These are phyloP conservation scores for Pseudoatta argentina DNA, from an alignment of 1,140 invertebrate genomes.

Conservation along the genomic window DNA sequence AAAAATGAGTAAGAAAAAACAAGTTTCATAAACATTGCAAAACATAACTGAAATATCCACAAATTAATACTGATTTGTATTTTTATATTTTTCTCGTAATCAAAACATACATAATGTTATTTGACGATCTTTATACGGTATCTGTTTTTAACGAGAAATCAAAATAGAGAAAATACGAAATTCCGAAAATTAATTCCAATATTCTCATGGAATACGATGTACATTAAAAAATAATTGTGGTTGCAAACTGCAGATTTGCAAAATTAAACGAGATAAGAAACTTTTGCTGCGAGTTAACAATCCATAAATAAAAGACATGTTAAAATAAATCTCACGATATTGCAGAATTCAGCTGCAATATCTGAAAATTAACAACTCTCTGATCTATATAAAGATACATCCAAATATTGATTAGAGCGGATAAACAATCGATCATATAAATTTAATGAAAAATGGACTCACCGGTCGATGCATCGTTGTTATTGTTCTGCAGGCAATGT, in stretches of 20 bases:
- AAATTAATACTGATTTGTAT: neutral
- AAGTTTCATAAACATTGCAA: neutral
- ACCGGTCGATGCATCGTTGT: neutral
- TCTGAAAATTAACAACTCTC: neutral
- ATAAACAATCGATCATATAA: constrained; percentile 12
- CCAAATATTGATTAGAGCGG: neutral
- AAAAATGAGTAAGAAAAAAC: neutral
- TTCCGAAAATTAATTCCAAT: neutral
- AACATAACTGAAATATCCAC: neutral
- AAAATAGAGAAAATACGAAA: neutral
- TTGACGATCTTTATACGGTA: neutral
- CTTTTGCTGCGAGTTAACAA: neutral
- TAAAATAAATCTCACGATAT: neutral
- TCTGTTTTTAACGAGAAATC: neutral
- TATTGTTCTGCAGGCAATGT: neutral
- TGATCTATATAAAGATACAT: constrained; percentile 3
- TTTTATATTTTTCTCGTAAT: neutral
- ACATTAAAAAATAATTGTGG: neutral
- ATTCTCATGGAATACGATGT: neutral
- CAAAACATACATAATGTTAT: neutral
- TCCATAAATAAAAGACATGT: constrained; percentile 10
- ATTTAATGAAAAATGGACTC: constrained; percentile 35
- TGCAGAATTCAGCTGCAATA: neutral
- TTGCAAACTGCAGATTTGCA: neutral
- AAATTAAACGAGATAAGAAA: constrained; percentile 4